These are phyloP conservation scores for Sylvia borin DNA, from an alignment of 2,797 vertebrate species.

Conservation along the genomic window DNA sequence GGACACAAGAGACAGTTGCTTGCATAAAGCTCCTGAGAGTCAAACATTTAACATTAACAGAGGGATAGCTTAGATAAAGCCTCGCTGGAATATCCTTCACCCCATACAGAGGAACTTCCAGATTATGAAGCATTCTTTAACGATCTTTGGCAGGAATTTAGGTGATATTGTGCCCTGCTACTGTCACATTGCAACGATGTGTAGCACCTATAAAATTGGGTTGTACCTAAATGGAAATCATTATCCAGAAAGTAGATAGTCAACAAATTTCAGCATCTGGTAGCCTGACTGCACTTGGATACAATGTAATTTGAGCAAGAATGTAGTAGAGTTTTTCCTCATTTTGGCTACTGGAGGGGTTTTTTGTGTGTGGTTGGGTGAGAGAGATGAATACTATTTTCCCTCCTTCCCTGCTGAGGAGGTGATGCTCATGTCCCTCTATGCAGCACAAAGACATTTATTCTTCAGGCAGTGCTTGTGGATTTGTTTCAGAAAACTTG, in stretches of 20 bases:
- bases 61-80: background rate
- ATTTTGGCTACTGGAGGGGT: rapidly evolving
- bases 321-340: background rate
- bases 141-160: background rate
- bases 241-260: background rate
- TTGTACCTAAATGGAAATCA: background rate
- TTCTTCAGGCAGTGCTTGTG: background rate
- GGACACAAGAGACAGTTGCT: background rate
- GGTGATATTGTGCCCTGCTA: background rate
- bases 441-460: background rate
- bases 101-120: background rate
- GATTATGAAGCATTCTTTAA: background rate
- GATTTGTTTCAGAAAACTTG: background rate
- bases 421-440: background rate
- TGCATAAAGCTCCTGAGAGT: background rate
- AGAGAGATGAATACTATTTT: background rate
- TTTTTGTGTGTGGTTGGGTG: background rate
- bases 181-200: background rate
- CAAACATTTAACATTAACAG: background rate
- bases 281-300: background rate
- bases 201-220: background rate
- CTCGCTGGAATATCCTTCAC: background rate
- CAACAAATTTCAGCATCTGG: background rate
- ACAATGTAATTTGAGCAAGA: background rate
- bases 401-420: background rate